These are phyloP conservation scores for Petrocephalus schoutedeni DNA, from an alignment of 2,797 vertebrate genomes.

Conservation along the genomic window DNA sequence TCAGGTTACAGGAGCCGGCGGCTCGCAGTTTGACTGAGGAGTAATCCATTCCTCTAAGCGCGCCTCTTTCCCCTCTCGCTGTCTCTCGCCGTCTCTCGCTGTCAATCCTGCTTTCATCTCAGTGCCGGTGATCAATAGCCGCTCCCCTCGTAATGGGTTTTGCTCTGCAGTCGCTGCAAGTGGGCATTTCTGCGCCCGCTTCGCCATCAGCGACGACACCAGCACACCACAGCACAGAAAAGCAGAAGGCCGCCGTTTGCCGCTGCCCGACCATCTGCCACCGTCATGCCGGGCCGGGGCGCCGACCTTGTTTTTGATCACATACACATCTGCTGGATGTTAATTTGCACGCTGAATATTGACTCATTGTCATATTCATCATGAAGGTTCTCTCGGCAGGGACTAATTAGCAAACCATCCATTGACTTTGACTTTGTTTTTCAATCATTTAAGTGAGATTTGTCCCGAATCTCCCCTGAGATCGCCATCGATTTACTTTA, in stretches of 20 bases:
- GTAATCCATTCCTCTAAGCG: not conserved
- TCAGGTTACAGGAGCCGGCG: conserved; percentile 24
- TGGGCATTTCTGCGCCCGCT: not conserved
- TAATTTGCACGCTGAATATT: conserved; percentile 15
- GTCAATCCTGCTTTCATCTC: not conserved
- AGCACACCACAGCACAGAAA: not conserved
- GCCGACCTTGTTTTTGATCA: not conserved
- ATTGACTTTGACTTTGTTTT: not conserved
- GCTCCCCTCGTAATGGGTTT: conserved; percentile 4
- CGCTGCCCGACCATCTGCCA: not conserved
- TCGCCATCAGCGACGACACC: not conserved
- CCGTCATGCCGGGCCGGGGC: not conserved
- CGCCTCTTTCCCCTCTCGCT: not conserved
- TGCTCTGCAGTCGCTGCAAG: not conserved
- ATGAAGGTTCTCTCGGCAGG: not conserved
- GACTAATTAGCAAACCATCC: not conserved
- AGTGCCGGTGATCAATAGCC: conserved; percentile 2
- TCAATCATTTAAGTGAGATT: not conserved
- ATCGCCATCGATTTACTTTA: not conserved
- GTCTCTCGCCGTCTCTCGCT: not conserved
- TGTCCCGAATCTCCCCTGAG: not conserved
- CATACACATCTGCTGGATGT: not conserved
- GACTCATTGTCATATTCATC: conserved; percentile 7
- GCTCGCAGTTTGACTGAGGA: conserved; percentile 8
- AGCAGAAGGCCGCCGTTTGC: not conserved